Evolutionary conservation across 2,888 invertebrate species (phyloP).

Genomic region (Pristionchus mayeri): DNA sequence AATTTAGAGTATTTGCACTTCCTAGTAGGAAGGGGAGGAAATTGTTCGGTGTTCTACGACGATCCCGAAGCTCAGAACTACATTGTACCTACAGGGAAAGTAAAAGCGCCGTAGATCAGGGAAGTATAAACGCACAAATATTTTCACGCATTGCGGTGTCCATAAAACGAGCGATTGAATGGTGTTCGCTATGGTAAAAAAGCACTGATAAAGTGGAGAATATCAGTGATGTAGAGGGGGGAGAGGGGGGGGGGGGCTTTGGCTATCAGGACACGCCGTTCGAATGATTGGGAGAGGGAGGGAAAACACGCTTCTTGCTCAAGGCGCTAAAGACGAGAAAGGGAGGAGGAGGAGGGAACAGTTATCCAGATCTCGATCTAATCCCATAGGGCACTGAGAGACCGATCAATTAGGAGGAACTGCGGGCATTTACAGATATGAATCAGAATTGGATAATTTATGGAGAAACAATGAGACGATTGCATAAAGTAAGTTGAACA

Average conservation of each 20-base stretch:
- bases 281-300: background rate
- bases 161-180: no score
- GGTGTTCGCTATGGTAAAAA: no score
- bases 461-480: background rate
- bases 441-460: background rate
- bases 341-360: slow-evolving; percentile 25
- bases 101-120: no score
- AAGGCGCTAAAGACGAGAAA: slow-evolving; percentile 23
- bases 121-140: no score
- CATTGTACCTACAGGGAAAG: no score
- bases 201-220: no score
- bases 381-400: slow-evolving; percentile 29
- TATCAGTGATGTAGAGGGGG: no score
- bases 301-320: slow-evolving; percentile 36
- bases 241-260: no score
- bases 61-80: background rate
- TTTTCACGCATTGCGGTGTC: no score
- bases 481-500: background rate
- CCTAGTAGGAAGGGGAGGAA: background rate
- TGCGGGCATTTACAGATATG: background rate
- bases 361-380: slow-evolving; percentile 41
- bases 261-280: background rate
- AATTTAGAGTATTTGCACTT: slow-evolving; percentile 20
- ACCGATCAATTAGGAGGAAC: slow-evolving; percentile 25
- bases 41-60: background rate